A percentile compares a stretch with the other conserved stretches of the same genome.
These are phyloP conservation scores for Gerris buenoi DNA, from an alignment of 1,140 invertebrate species.

Conservation along the genomic window DNA sequence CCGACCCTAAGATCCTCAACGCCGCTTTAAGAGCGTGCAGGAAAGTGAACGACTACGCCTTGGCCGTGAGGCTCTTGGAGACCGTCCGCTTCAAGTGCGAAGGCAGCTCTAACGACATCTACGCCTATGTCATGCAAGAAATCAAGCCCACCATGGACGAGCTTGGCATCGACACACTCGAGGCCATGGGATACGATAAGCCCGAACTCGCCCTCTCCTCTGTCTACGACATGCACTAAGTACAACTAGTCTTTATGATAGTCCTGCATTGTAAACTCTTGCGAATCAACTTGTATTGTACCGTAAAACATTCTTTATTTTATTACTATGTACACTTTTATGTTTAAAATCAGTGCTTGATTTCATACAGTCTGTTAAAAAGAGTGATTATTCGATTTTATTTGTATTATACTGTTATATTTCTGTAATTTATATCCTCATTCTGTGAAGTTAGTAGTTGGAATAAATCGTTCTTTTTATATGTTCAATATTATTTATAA, in stretches of 20 bases:
- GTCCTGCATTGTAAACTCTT: too few species aligned
- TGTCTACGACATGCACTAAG: slow-evolving; percentile 49
- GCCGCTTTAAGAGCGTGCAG: slow-evolving; percentile 86
- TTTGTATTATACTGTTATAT: too few species aligned
- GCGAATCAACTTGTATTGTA: too few species aligned
- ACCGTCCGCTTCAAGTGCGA: slow-evolving; percentile 82
- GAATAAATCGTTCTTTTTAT: too few species aligned
- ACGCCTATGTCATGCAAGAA: slow-evolving; percentile 85
- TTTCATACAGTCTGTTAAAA: too few species aligned
- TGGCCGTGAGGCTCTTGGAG: slow-evolving; percentile 85
- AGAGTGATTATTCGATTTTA: too few species aligned
- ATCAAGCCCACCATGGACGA: slow-evolving; percentile 83
- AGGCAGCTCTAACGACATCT: slow-evolving; percentile 57
- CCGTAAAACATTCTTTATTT: too few species aligned
- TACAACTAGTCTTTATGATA: background rate
- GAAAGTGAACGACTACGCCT: slow-evolving; percentile 81
- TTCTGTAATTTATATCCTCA: too few species aligned
- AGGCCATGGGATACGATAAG: slow-evolving; percentile 93
- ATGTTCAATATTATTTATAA: too few species aligned
- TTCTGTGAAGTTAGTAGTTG: too few species aligned
- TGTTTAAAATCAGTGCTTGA: too few species aligned
- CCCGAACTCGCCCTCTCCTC: slow-evolving; percentile 75
- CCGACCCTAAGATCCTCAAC: slow-evolving; percentile 83
- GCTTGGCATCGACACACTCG: slow-evolving; percentile 83
- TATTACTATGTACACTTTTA: too few species aligned